Percentiles rank a stretch among this genome's conserved stretches.
Evolutionary conservation across 2,888 invertebrate genomes (phyloP).

Genomic region (Scaptomyza flava): DNA sequence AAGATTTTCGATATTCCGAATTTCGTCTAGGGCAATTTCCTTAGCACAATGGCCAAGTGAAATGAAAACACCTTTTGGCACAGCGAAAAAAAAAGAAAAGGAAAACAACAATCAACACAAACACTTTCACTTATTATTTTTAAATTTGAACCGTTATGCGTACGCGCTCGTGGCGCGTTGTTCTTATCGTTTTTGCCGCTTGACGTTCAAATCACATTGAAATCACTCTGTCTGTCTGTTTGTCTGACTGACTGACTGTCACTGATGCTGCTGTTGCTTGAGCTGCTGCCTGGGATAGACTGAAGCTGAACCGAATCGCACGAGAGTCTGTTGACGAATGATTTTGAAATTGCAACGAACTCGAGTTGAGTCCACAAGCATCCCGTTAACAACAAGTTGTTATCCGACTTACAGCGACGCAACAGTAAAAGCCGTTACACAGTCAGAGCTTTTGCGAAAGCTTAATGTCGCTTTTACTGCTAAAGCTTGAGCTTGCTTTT

Average conservation of each 20-base stretch:
- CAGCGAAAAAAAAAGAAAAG: constrained; percentile 39
- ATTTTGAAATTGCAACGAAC: constrained; percentile 49
- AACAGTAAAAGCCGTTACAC: constrained; percentile 20
- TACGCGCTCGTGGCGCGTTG: constrained; percentile 33
- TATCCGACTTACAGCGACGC: constrained; percentile 19
- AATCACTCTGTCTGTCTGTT: not conserved
- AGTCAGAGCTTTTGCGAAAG: not conserved
- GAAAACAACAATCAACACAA: constrained; percentile 33
- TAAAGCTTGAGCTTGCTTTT: not conserved
- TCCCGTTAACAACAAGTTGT: constrained; percentile 43
- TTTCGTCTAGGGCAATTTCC: constrained; percentile 24
- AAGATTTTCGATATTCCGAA: constrained; percentile 34
- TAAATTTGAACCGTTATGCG: constrained; percentile 45
- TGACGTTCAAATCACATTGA: constrained; percentile 24
- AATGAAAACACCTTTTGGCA: constrained; percentile 38
- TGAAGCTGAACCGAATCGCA: constrained; percentile 67
- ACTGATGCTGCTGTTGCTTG: constrained; percentile 21
- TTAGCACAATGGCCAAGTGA: constrained; percentile 18
- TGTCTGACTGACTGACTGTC: constrained; percentile 12
- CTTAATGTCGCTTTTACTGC: constrained; percentile 6
- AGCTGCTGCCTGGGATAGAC: constrained; percentile 30
- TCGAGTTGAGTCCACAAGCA: constrained; percentile 25
- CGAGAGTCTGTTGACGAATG: constrained; percentile 71
- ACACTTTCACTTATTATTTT: constrained; percentile 32
- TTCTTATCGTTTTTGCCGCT: constrained; percentile 19